Evolutionary conservation across 2,888 invertebrate genomes (phyloP).

Genomic region (Trichogramma dendrolimi): DNA sequence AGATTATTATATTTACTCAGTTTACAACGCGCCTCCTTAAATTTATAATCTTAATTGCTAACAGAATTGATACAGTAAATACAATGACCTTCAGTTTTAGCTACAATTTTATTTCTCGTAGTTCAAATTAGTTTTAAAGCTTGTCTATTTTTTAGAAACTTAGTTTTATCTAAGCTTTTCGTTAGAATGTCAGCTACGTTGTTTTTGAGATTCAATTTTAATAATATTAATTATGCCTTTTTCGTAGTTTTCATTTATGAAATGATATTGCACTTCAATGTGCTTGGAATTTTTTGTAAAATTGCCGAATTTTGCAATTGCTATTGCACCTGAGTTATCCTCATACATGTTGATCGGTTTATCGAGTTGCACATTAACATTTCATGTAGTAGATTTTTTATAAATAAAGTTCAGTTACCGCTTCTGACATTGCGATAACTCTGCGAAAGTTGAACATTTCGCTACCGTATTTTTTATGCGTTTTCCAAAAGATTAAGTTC

Average conservation of each 20-base stretch:
- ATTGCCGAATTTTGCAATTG: conserved; percentile 26
- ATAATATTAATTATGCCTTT: conserved; percentile 17
- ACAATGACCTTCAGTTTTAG: too few relatives aligned
- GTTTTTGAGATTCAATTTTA: not conserved
- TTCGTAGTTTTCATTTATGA: conserved; percentile 20
- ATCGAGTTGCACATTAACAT: not conserved
- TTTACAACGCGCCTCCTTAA: not conserved
- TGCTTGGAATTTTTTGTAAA: conserved; percentile 21
- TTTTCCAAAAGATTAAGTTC: conserved; percentile 30
- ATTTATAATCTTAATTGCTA: not conserved
- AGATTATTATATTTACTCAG: not conserved
- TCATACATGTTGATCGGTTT: conserved; percentile 20
- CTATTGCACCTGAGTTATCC: conserved; percentile 25
- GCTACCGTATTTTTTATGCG: conserved; percentile 12
- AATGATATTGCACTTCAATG: conserved; percentile 18
- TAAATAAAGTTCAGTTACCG: not conserved
- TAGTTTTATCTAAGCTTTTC: conserved; percentile 4
- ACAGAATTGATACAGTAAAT: too few relatives aligned
- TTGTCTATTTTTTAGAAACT: conserved; percentile 8
- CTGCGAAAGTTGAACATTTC: not conserved
- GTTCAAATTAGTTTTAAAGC: conserved; percentile 3
- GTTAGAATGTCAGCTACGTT: conserved; percentile 9
- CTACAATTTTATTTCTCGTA: too few relatives aligned
- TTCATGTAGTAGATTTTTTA: not conserved
- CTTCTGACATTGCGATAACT: not conserved